These are phyloP conservation scores for Drosophila nr. fundita DNA, from an alignment of 2,888 invertebrate genomes.

Conservation along the genomic window DNA sequence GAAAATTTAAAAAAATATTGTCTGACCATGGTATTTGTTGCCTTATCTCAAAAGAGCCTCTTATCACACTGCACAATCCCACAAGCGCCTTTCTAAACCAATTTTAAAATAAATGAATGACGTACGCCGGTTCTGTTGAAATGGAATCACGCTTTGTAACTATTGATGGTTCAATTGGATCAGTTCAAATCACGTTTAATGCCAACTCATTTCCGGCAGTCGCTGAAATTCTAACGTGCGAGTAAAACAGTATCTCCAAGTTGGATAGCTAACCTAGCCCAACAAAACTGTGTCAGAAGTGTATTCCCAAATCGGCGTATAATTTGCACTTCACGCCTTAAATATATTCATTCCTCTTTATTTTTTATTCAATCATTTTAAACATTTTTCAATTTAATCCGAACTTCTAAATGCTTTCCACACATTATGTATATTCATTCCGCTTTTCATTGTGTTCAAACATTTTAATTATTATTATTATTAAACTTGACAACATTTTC, in stretches of 20 bases:
- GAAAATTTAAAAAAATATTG: not conserved
- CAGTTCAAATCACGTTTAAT: not conserved
- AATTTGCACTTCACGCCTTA: not conserved
- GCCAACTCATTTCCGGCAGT: not conserved
- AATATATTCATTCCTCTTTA: not conserved
- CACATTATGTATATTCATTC: too few species aligned
- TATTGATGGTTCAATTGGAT: not conserved
- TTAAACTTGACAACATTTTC: not conserved
- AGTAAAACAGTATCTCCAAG: not conserved
- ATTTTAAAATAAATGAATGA: conserved; percentile 4
- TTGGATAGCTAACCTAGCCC: not conserved
- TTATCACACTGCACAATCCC: conserved; percentile 20
- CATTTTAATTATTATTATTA: not conserved
- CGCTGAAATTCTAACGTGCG: not conserved
- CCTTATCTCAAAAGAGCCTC: conserved; percentile 22
- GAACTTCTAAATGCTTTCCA: not conserved
- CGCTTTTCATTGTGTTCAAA: too few species aligned
- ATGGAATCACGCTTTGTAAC: not conserved
- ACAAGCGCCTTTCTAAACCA: not conserved
- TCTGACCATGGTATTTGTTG: not conserved
- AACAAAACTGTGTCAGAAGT: not conserved
- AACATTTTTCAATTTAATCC: not conserved
- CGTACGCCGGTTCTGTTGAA: not conserved
- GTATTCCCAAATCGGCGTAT: not conserved
- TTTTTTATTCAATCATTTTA: not conserved